These are phyloP conservation scores for Drosophila quasianomalipes DNA, from an alignment of 2,888 invertebrate species.

Conservation along the genomic window DNA sequence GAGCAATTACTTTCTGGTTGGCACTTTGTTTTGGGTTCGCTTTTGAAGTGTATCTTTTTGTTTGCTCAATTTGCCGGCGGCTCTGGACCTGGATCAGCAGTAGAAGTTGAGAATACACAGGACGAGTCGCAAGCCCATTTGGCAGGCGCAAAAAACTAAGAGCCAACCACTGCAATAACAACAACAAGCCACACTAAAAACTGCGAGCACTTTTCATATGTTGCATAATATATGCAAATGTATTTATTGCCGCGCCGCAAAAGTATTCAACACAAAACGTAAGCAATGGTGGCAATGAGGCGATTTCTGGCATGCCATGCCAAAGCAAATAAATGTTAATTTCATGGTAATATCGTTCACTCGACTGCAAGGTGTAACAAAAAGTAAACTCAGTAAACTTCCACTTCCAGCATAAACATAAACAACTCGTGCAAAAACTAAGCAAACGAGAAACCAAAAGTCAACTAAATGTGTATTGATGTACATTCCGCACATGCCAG, in stretches of 20 bases:
- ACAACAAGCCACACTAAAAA: constrained; percentile 31
- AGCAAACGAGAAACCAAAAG: constrained; percentile 58
- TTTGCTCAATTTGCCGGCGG: constrained; percentile 33
- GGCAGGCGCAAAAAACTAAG: constrained; percentile 30
- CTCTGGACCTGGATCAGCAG: constrained; percentile 22
- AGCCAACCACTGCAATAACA: constrained; percentile 23
- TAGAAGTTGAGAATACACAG: neutral
- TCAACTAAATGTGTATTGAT: constrained; percentile 65
- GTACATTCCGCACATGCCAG: constrained; percentile 33
- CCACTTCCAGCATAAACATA: constrained; percentile 23
- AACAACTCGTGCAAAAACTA: constrained; percentile 30
- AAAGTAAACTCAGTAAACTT: constrained; percentile 16
- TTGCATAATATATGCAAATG: constrained; percentile 75
- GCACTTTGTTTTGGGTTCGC: constrained; percentile 66
- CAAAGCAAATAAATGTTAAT: constrained; percentile 77
- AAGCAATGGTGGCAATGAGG: neutral
- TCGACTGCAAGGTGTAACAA: constrained; percentile 59
- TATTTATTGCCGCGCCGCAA: constrained; percentile 68
- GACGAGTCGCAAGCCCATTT: constrained; percentile 14
- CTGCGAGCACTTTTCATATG: constrained; percentile 50
- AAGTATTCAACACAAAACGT: constrained; percentile 36
- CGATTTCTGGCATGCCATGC: constrained; percentile 18
- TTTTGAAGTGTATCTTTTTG: constrained; percentile 53
- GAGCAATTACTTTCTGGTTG: constrained; percentile 70
- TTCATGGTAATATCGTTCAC: constrained; percentile 75